Base-by-base conservation (phyloP, 2,113 vertebrate species). In the Rhinolophus sinicus region DNA sequence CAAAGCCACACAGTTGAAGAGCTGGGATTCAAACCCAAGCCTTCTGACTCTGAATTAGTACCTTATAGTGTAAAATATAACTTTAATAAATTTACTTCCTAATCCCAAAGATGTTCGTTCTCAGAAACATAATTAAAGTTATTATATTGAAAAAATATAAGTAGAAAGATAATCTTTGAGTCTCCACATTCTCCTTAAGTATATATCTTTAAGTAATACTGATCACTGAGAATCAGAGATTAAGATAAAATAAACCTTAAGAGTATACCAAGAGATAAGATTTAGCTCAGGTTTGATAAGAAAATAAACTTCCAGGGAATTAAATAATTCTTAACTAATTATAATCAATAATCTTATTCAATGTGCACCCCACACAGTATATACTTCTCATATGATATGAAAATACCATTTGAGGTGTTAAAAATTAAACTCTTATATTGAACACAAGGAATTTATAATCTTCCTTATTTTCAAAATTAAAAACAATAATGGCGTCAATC, bases 261-360 rank as follows among this genome's bases (percentile, higher is more conserved):
- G 50, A 81, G 16, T 40, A n/a, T 52, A 90, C n/a, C 21, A 92
- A 77, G 28, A 16, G 10, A 70, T 72, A 87, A 58, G 26, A 69
- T 62, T 93, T 93, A 35, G 18, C 40, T 72, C n/a, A 88, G 26
- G 6, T 88, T 52, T 96, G 35, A 96, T n/a, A 33, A 93, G 54
- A 77, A 97, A 93, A 91, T 64, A 76, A 93, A 83, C 21, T 78
- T 96, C 54, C 26, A 82, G 93, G 26, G 22, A 80, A 96, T 40
- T 86, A 84, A 64, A 33, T 88, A 93, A 77, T 90, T 72, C 69
- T 87, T 90, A 86, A 73, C 10, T 60, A 69, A 77, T 35, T 92
- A 94, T 50, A 96, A 93, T 58, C 88, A 85, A 58, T 64, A 90
- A 26, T 88, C 38, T 81, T 78, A 60, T 35, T 93, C 50, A 93